Evolutionary conservation across 2,888 invertebrate genomes (phyloP), one percentile per base, ranked within the genome.

Genomic region (Oeneis ivallda): DNA sequence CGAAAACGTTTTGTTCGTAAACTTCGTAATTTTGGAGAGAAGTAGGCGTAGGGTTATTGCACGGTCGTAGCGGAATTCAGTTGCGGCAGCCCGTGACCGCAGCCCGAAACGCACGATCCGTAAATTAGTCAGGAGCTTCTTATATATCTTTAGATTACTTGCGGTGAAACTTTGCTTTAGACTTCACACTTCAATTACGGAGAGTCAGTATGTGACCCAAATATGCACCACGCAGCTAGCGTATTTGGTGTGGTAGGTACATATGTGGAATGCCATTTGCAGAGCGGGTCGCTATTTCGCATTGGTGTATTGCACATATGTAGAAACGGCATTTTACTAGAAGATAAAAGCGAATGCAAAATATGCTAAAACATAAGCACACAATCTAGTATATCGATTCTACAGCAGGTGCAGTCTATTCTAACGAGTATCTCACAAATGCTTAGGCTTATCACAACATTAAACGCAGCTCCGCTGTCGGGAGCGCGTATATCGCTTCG

Each of bases 201-300:
- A 82, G 80, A 84, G 84, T 78, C 83, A 80, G 83, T 82, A 84
- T 87, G 84, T 88, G 87, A 87, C 90, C 89, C 78, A 85, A 87
- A 89, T 90, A 83, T 75, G 32, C 34, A 74, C 76, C 34, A 74
- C 76, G 80, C 78, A 79, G 75, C 76, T 75, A 81, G 78, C 79
- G 82, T 82, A 85, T 87, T 87, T 81, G 80, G 84, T 80, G 81
- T 82, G 81, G 79, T 78, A 74, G 81, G 79, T 78, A 74, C 77
- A 83, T 83, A 84, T 80, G 83, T 76, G 82, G 85, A 85, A 86
- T 86, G 86, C 81, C 84, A 87, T 87, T 89, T 85, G 81, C 80
- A 72, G 72, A 72, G 74, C 75, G 79, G 75, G 78, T 84, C 83
- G 85, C 87, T 86, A 87, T 82, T 70, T 82, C 74, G 75, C 80